Evolutionary conservation across 2,113 vertebrate species (phyloP).

Genomic region (Amblyopsis rosae): DNA sequence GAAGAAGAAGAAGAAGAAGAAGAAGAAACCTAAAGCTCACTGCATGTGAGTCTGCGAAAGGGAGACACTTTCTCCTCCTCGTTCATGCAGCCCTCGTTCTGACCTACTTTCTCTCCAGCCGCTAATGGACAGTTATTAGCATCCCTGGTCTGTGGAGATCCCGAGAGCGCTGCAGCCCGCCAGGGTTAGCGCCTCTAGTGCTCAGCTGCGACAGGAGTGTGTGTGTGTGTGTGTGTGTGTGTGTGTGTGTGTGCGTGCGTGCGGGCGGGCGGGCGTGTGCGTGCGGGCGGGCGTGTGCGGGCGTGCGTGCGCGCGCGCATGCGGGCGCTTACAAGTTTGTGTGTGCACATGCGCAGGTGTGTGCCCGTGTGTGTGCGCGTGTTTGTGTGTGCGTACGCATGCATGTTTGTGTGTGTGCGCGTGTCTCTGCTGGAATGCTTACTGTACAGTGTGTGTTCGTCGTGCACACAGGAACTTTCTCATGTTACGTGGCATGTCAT

Average conservation of each 20-base stretch:
- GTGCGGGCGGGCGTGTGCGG: slow-evolving; percentile 9
- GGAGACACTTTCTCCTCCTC: slow-evolving; percentile 26
- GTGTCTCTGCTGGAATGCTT: too few relatives aligned
- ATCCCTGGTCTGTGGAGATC: slow-evolving; percentile 55
- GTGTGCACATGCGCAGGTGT: slow-evolving; percentile 1
- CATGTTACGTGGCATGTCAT: too few relatives aligned
- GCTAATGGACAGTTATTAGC: slow-evolving; percentile 73
- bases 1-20: too few relatives aligned
- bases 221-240: slow-evolving; percentile 4
- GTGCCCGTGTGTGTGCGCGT: background rate
- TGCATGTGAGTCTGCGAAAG: slow-evolving; percentile 25
- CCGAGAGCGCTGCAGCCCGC: slow-evolving; percentile 31
- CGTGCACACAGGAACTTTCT: too few relatives aligned
- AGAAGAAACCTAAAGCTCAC: background rate
- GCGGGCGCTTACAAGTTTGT: background rate
- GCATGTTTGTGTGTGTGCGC: too few relatives aligned
- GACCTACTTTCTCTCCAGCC: slow-evolving; percentile 70
- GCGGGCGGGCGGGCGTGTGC: slow-evolving; percentile 1
- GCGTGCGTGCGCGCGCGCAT: background rate
- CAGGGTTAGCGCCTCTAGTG: slow-evolving; percentile 11
- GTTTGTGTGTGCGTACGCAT: background rate
- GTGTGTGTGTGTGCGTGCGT: background rate
- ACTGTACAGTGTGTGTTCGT: too few relatives aligned
- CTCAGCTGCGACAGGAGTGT: slow-evolving; percentile 11
- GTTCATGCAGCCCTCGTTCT: slow-evolving; percentile 39